Conservation (phyloP, 2,888 invertebrate genomes). For the Electrophaes corylata region DNA sequence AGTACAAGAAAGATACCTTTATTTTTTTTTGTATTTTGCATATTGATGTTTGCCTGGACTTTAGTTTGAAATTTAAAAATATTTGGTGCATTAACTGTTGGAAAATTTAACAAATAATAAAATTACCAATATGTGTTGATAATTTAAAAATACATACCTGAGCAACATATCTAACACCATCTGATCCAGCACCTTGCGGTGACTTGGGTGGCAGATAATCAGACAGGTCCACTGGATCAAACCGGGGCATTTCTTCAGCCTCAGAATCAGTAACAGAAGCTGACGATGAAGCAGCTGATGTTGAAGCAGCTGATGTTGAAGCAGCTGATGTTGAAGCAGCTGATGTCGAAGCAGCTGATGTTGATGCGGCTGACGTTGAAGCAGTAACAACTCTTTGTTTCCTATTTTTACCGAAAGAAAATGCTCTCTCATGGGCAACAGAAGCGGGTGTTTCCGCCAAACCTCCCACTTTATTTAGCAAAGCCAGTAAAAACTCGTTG, state of each 20-base stretch:
- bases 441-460: constrained; percentile 71
- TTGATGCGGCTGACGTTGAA: not conserved
- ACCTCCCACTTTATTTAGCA: constrained; percentile 89
- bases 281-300: constrained; percentile 66
- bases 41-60: too few species aligned
- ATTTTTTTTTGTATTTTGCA: too few species aligned
- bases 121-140: too few species aligned
- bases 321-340: constrained; percentile 39
- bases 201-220: constrained; percentile 85
- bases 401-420: constrained; percentile 68
- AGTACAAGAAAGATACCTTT: too few species aligned
- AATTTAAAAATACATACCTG: constrained; percentile 59
- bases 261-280: constrained; percentile 50
- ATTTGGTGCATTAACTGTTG: too few species aligned
- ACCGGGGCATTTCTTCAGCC: constrained; percentile 83
- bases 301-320: not conserved
- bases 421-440: constrained; percentile 74
- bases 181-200: constrained; percentile 77
- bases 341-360: constrained; percentile 66
- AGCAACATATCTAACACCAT: constrained; percentile 76
- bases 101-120: too few species aligned
- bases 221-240: constrained; percentile 84
- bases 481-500: constrained; percentile 92
- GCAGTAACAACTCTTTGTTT: constrained; percentile 50
- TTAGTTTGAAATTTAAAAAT: too few species aligned